Base-by-base conservation (phyloP, 1,140 invertebrate genomes). In the Branchinecta lindahli region DNA sequence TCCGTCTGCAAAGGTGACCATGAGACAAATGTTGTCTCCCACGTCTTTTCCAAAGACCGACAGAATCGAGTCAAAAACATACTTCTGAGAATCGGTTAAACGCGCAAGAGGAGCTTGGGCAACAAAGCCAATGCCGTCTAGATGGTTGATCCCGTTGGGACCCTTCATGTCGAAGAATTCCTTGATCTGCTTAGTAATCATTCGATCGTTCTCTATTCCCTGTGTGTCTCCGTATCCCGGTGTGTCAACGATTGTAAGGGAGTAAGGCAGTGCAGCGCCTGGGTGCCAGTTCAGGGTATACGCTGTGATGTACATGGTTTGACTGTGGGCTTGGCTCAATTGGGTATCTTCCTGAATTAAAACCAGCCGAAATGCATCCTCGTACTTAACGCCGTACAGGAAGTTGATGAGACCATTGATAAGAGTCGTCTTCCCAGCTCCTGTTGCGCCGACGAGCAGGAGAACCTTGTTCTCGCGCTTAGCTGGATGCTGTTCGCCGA, bases 21-120 rank as follows among this genome's bases (percentile, higher is more conserved):
- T 9, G 8, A 45, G 21, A 8, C 20, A 8, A 8, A 70, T 70
- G 33, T 70, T 70, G 7, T 67, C 69, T 33, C 33, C 20, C 8
- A 70, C 45, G 67, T 70, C 69, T 33, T 70, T 70, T 8, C 69
- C 69, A 44, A 70, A 70, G 15, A 69, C 45, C n/a, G 33, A 67
- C 12, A 70, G 9, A 0, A 70, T 68, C 4, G 69, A 70, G 5
- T 70, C 69, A 2, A 70, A 46, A 5, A 70, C 44, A n/a, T 70
- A 67, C 8, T 7, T 44, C 33, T 70, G 68, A 9, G 69, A 45
- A 4, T n/a, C 61, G 8, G 69, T 70, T 12, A 70, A 20, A 3
- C 45, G 69, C 7, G 52, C n/a, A 7, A 66, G 67, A 5, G 69
- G 45, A 7, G 69, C 68, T 70, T 18, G 61, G 8, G 44, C 44